Percentiles rank a stretch among this genome's conserved stretches.
These are phyloP conservation scores for Erpornis zantholeuca DNA, from an alignment of 2,113 vertebrate species.

Conservation along the genomic window DNA sequence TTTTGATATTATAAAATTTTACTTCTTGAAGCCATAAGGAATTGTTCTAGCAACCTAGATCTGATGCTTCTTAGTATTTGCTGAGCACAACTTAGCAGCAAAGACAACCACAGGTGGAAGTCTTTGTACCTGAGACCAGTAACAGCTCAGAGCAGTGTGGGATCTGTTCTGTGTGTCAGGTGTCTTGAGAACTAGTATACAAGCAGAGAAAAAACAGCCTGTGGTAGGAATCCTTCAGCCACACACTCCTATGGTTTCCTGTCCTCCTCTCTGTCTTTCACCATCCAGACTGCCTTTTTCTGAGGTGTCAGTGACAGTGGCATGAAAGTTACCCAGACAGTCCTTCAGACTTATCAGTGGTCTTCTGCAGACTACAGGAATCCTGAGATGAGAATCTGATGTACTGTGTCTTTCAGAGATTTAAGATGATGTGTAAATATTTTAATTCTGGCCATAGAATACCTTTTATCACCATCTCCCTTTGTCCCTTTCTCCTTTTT, in stretches of 20 bases:
- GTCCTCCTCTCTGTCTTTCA: not conserved
- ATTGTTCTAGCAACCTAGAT: not conserved
- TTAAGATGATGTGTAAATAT: conserved; percentile 4
- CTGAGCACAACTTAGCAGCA: not conserved
- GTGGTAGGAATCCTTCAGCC: not conserved
- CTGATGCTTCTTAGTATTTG: not conserved
- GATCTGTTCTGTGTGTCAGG: not conserved
- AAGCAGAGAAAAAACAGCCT: not conserved
- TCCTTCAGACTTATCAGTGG: no score
- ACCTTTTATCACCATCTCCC: not conserved
- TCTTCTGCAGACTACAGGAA: not conserved
- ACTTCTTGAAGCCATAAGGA: not conserved
- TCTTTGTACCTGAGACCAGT: not conserved
- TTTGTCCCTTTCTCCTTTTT: conserved; percentile 34
- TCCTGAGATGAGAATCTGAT: not conserved
- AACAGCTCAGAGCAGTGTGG: not conserved
- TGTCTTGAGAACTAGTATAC: not conserved
- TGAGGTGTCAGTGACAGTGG: not conserved
- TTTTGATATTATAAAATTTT: not conserved
- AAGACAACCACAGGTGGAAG: not conserved
- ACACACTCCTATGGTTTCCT: not conserved
- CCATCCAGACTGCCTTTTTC: not conserved
- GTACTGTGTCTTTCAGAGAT: not conserved
- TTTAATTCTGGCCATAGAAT: conserved; percentile 36
- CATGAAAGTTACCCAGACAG: not conserved